Evolutionary conservation across 1,140 invertebrate species (phyloP).

Genomic region (Drosophila seguyi): DNA sequence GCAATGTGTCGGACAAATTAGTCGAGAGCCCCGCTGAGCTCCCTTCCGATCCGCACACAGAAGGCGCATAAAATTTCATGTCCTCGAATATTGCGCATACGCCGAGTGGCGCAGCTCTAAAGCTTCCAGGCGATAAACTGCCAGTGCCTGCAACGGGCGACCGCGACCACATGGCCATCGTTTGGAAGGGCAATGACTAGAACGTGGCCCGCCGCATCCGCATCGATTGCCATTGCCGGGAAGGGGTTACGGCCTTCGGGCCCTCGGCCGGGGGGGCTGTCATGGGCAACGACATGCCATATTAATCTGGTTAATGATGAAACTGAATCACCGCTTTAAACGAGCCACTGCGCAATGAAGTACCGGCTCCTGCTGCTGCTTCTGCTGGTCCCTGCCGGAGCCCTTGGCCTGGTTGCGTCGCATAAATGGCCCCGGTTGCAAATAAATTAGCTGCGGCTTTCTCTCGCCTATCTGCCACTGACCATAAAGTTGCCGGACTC

Average conservation of each 20-base stretch:
- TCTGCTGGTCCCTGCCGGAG: neutral
- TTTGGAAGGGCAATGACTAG: slow-evolving; percentile 49
- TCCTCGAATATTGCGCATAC: slow-evolving; percentile 68
- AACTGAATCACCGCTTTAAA: slow-evolving; percentile 85
- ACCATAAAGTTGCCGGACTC: slow-evolving; percentile 66
- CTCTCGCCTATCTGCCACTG: slow-evolving; percentile 52
- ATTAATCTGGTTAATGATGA: slow-evolving; percentile 85
- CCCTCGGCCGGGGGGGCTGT: slow-evolving; percentile 35
- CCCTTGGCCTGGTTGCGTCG: slow-evolving; percentile 24
- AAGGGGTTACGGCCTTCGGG: slow-evolving; percentile 24
- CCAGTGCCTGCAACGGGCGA: slow-evolving; percentile 71
- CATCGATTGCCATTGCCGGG: slow-evolving; percentile 62
- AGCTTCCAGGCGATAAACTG: slow-evolving; percentile 73
- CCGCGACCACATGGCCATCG: slow-evolving; percentile 72
- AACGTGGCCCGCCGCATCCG: slow-evolving; percentile 34
- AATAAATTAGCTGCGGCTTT: slow-evolving; percentile 81
- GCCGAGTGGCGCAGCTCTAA: slow-evolving; percentile 45
- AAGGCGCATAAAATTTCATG: slow-evolving; percentile 72
- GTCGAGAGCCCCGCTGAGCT: slow-evolving; percentile 32
- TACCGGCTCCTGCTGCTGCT: slow-evolving; percentile 33
- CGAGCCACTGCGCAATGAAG: slow-evolving; percentile 79
- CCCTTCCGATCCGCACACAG: neutral
- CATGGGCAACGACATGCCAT: slow-evolving; percentile 62
- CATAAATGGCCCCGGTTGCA: slow-evolving; percentile 71
- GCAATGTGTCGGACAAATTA: slow-evolving; percentile 56